Evolutionary conservation across 2,113 vertebrate genomes (phyloP), one percentile per base, ranked within the genome.

Genomic region (Tupaia chinensis): DNA sequence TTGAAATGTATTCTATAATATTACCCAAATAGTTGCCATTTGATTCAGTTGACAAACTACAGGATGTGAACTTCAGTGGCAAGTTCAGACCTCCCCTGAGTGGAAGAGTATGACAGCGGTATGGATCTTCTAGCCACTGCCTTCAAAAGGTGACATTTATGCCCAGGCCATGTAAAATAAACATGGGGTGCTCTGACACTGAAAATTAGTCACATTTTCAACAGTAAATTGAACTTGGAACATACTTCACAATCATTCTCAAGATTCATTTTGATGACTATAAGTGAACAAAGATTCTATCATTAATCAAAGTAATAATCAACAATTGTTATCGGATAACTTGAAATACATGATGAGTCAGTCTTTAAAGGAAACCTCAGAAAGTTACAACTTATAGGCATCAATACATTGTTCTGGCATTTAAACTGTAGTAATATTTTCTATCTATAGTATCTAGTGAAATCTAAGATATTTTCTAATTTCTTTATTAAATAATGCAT

Each of bases 21-120:
- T 72, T 89, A 70, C 25, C 34, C 27, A 89, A 22, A 56, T 78
- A 12, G 22, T 93, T 82, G 13, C 2, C 22, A 84, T 72, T 87
- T 93, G 27, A 34, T 92, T 3, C 11, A 15, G 4, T 7, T 80
- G 3, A 79, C 2, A 85, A 29, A 83, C 19, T 34, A 7, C 5
- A 44, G 20, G 1, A 32, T 82, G 3, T 6, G 44, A 56, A 5
- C 3, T 83, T 29, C 9, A 89, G 11, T 82, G 9, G 5, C 32
- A 73, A 54, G 25, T n/a, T 82, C 14, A 79, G 25, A 83, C 3
- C 0, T 20, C 22, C 2, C 7, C 3, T 70, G 44, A 72, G 7
- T 44, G 4, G 1, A 9, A 3, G 11, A 58, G 9, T 54, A 0
- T 56, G 11, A 27, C 10, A 81, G 19, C 25, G 1, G 1, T 53